These are phyloP conservation scores for Buphagus erythrorhynchus DNA, from an alignment of 2,797 vertebrate genomes.

Conservation along the genomic window DNA sequence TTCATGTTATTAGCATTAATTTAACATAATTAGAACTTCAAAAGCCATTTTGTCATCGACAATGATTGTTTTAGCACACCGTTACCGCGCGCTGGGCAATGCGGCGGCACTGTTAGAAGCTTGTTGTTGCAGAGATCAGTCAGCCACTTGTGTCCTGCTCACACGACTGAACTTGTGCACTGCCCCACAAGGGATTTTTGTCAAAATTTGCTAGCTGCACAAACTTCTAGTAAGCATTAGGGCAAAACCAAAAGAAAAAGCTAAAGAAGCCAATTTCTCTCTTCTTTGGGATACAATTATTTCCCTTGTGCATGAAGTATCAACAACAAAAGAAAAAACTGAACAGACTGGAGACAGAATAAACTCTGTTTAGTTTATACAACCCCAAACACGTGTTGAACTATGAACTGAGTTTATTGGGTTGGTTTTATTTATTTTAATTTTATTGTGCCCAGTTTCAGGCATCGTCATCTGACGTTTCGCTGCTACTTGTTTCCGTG, in stretches of 20 bases:
- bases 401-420: conserved; percentile 77
- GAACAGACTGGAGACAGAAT: conserved; percentile 77
- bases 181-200: conserved; percentile 69
- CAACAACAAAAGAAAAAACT: conserved; percentile 76
- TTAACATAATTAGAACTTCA: conserved; percentile 85
- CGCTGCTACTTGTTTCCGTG: conserved; percentile 96
- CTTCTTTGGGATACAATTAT: conserved; percentile 91
- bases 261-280: conserved; percentile 79
- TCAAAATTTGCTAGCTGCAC: conserved; percentile 78
- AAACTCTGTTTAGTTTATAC: conserved; percentile 76
- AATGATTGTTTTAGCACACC: conserved; percentile 83
- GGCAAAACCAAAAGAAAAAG: conserved; percentile 80
- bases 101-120: conserved; percentile 78
- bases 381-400: conserved; percentile 76
- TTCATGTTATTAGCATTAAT: conserved; percentile 84
- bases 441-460: conserved; percentile 73
- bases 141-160: conserved; percentile 67
- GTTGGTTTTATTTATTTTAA: conserved; percentile 72
- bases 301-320: conserved; percentile 93
- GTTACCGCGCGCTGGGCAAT: conserved; percentile 69
- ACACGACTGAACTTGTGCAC: conserved; percentile 75
- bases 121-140: conserved; percentile 70
- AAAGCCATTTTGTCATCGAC: conserved; percentile 83
- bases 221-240: conserved; percentile 90
- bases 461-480: conserved; percentile 94